A percentile compares a stretch with the other conserved stretches of the same genome.
Conservation (phyloP, 1,140 invertebrate genomes). For the Cherax quadricarinatus region DNA sequence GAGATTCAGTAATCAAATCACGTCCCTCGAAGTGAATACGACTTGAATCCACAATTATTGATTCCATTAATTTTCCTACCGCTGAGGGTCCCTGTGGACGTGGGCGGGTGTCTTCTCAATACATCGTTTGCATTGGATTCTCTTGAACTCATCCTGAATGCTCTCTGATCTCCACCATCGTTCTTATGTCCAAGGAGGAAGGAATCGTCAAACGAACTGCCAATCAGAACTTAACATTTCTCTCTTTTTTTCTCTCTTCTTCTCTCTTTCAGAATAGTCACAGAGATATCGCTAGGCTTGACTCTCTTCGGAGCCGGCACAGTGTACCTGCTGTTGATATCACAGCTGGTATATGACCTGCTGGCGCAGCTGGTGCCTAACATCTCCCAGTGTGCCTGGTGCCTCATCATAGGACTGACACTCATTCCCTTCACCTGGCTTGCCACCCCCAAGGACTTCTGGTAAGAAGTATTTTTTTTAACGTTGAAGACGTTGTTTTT, state of each 20-base stretch:
- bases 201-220: too few species aligned
- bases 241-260: neutral
- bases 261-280: constrained; percentile 19
- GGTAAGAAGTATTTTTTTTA: constrained; percentile 77
- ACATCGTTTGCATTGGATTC: too few species aligned
- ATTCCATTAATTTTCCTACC: too few species aligned
- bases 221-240: too few species aligned
- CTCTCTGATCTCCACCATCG: too few species aligned
- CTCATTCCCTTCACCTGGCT: constrained; percentile 83
- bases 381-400: constrained; percentile 80
- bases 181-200: too few species aligned
- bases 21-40: too few species aligned
- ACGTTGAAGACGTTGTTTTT: neutral
- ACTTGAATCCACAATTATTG: too few species aligned
- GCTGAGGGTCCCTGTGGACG: too few species aligned
- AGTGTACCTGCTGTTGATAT: constrained; percentile 48
- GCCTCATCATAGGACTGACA: constrained; percentile 81
- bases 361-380: neutral
- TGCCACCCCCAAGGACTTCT: constrained; percentile 85
- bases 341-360: constrained; percentile 29
- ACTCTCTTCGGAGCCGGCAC: constrained; percentile 44
- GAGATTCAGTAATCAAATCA: too few species aligned
- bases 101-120: too few species aligned
- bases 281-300: neutral
- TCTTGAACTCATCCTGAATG: too few species aligned